phyloP scores from a whole-genome alignment of 2,797 vertebrate genomes.

The Triplophysa bombifrons region DNA sequence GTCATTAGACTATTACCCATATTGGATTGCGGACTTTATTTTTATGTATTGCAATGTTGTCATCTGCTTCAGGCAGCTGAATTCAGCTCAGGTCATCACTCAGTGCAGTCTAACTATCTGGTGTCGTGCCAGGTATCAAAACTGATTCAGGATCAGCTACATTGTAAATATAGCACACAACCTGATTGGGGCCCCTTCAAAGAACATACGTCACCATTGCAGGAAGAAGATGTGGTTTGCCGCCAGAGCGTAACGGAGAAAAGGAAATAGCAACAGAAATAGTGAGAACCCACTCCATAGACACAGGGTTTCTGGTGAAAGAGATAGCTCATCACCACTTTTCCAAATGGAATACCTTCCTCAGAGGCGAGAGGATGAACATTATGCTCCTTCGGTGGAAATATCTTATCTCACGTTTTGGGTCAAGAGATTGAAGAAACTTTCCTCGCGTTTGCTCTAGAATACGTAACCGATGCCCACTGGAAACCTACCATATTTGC shows the following conservation, averaged over 20 bases:
- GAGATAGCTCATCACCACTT: slow-evolving; percentile 62
- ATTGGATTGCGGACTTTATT: background rate
- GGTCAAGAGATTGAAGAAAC: slow-evolving; percentile 70
- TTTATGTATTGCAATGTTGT: background rate
- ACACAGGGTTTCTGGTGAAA: slow-evolving; percentile 68
- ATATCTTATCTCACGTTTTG: slow-evolving; percentile 67
- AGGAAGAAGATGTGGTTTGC: slow-evolving; percentile 70
- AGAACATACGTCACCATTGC: slow-evolving; percentile 40
- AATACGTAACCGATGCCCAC: slow-evolving; percentile 49
- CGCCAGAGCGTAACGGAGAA: slow-evolving; percentile 74
- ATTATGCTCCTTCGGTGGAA: slow-evolving; percentile 70
- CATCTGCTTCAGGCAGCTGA: background rate
- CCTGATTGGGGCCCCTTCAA: background rate
- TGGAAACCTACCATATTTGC: slow-evolving; percentile 73
- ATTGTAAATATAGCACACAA: background rate
- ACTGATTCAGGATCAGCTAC: slow-evolving; percentile 8
- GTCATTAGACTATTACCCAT: background rate
- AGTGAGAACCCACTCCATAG: slow-evolving; percentile 67
- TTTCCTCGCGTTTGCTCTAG: slow-evolving; percentile 59
- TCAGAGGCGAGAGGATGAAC: slow-evolving; percentile 61
- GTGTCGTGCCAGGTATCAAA: background rate
- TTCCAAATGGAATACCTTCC: slow-evolving; percentile 78
- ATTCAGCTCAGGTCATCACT: background rate
- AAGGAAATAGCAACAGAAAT: slow-evolving; percentile 81
- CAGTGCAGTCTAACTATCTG: background rate